Evolutionary conservation across 2,797 vertebrate species (phyloP).

Genomic region (Sciaenops ocellatus): DNA sequence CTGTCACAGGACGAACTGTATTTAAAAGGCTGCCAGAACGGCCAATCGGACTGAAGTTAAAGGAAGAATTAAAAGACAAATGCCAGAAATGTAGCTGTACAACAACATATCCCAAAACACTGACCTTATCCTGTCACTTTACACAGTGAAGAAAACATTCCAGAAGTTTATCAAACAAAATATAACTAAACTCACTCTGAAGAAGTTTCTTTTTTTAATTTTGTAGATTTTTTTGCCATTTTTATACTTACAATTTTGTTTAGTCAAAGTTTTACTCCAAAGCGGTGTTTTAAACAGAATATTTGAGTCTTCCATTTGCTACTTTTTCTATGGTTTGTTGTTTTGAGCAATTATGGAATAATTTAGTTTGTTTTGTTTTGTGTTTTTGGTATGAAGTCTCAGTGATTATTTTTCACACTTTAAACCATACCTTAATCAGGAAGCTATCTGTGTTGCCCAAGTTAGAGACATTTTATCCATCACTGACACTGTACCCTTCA

Average conservation of each 20-base stretch:
- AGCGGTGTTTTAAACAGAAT: conserved; percentile 37
- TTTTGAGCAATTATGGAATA: conserved; percentile 23
- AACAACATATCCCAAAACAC: conserved; percentile 68
- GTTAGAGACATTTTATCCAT: conserved; percentile 13
- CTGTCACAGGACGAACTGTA: conserved; percentile 94
- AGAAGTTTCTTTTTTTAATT: conserved; percentile 44
- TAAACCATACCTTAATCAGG: neutral
- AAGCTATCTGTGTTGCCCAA: conserved; percentile 16
- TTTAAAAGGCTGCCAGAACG: conserved; percentile 91
- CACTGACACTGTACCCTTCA: conserved; percentile 16
- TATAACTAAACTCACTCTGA: conserved; percentile 38
- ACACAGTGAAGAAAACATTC: conserved; percentile 75
- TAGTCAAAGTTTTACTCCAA: conserved; percentile 37
- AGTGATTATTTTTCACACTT: neutral
- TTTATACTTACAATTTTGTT: conserved; percentile 59
- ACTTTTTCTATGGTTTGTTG: conserved; percentile 47
- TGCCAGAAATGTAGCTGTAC: conserved; percentile 71
- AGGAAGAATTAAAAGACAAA: conserved; percentile 13
- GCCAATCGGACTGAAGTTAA: conserved; percentile 89
- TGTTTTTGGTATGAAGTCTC: neutral
- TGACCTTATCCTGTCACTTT: conserved; percentile 69
- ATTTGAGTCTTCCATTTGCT: conserved; percentile 73
- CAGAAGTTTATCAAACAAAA: conserved; percentile 59
- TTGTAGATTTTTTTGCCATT: conserved; percentile 62
- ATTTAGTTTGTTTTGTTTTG: neutral